Percentiles rank a stretch among this genome's conserved stretches.
Conservation (phyloP, 2,113 vertebrate species). For the Scopus umbretta region DNA sequence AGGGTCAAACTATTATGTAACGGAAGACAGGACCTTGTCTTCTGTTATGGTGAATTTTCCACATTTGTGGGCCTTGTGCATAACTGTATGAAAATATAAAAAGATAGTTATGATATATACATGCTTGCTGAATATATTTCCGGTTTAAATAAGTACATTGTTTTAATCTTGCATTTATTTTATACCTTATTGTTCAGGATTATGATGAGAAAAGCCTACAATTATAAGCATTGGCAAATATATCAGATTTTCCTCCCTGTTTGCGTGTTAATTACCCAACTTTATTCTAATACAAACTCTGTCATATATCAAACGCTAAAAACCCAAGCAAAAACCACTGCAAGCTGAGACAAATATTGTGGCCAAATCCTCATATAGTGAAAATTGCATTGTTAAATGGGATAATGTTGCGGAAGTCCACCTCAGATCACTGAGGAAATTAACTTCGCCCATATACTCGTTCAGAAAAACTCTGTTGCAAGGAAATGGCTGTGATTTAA, state of each 20-base stretch:
- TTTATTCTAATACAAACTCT: neutral
- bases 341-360: neutral
- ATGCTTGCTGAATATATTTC: neutral
- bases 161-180: neutral
- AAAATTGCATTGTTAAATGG: neutral
- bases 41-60: neutral
- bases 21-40: neutral
- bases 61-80: neutral
- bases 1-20: neutral
- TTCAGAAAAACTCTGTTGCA: neutral
- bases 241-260: neutral
- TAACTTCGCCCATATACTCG: neutral
- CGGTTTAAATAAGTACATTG: neutral
- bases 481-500: neutral
- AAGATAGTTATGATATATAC: neutral
- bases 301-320: neutral
- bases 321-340: neutral
- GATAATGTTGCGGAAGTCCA: neutral
- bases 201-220: neutral
- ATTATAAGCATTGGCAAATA: neutral
- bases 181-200: neutral
- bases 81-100: neutral
- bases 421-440: neutral
- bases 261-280: neutral
- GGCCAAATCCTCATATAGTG: neutral